phyloP scores from a whole-genome alignment of 2,888 invertebrate species.

The Papilio gigon region DNA sequence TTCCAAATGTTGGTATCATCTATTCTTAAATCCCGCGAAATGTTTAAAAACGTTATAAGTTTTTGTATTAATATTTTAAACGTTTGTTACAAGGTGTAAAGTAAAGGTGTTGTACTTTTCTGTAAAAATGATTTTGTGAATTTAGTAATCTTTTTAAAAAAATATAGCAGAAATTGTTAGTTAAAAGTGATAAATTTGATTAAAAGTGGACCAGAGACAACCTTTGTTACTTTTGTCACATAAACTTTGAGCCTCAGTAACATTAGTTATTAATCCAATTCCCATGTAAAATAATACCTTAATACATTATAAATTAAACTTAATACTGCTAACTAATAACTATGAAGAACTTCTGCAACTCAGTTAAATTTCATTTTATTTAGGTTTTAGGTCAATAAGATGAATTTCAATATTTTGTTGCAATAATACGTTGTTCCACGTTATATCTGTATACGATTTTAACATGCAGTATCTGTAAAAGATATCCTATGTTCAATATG shows the following conservation, averaged over 20 bases:
- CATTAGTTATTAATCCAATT: too few species aligned
- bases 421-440: neutral
- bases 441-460: neutral
- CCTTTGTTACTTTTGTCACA: neutral
- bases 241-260: neutral
- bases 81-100: neutral
- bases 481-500: neutral
- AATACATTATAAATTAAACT: too few species aligned
- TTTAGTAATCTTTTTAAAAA: neutral
- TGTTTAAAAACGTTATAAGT: conserved; percentile 37
- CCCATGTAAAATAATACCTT: too few species aligned
- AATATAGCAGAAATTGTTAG: neutral
- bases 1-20: conserved; percentile 42
- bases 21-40: conserved; percentile 33
- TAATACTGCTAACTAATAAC: too few species aligned
- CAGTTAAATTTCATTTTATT: too few species aligned
- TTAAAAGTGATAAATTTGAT: conserved; percentile 10
- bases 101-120: neutral
- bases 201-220: neutral
- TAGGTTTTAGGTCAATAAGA: neutral
- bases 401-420: neutral
- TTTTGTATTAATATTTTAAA: neutral
- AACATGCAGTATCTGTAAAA: neutral
- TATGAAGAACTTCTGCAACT: too few species aligned
- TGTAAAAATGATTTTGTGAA: neutral